Base-by-base conservation (phyloP, 2,888 invertebrate species). In the Therioaphis trifolii region DNA sequence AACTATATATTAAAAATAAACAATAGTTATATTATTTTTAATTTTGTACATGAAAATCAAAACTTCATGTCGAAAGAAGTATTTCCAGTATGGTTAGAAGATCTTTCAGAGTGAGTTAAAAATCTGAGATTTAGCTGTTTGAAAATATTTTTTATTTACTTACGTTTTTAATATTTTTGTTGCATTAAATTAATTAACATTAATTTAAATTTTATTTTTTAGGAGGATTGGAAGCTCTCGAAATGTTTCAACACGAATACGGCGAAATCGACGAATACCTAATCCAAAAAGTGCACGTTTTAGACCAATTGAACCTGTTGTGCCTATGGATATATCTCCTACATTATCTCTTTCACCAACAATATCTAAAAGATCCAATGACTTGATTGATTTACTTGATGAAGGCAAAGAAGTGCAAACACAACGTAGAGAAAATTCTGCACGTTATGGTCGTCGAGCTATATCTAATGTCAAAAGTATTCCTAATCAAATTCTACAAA, bases 21-120 rank as follows among this genome's bases (percentile, higher is more conserved):
- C 5, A 29, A 3, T 7, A 21, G n/a, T 58, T 21, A 24, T 18
- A 61, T 58, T 74, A 49, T 66, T 40, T 74, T 61, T 75, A 15
- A 69, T 4, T 9, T 68, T 84, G 75, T 69, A 55, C 21, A 52
- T 84, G 40, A 69, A 84, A 84, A 77, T 77, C 14, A 35, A 58
- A 52, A 68, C 85, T 80, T 80, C 58, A 82, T 82, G 82, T 82
- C 86, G 77, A 85, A 84, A 82, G 85, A 86, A 63, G 86, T 85
- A 35, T 84, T 89, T 72, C 89, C 89, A 40, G 88, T 88, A 86
- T 89, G 89, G 89, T 86, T 89, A 61, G 88, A 88, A 86, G 89
- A 89, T 76, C 88, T 89, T 85, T 88, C 89, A 5, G 87, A 88
- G 89, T 89, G 86, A 87, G 87, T 87, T 63, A 14, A 63, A 66